Evolutionary conservation across 2,888 invertebrate species (phyloP), one percentile per base, ranked within the genome.

Genomic region (Xestia sexstrigata): DNA sequence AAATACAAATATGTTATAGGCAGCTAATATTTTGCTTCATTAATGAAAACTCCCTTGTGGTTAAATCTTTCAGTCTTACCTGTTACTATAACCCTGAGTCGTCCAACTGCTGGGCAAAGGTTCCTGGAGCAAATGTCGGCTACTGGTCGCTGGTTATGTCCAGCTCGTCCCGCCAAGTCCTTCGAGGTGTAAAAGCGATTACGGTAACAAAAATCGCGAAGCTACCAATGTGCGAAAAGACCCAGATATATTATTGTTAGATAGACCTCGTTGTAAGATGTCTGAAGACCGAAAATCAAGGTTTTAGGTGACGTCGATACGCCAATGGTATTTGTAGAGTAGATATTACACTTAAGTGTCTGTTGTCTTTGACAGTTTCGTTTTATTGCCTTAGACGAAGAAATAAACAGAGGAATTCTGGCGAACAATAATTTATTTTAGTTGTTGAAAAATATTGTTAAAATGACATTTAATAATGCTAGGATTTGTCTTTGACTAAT

Each of bases 321-420:
- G 23, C 9, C 72, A 62, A 69, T 72, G 68, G 76, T 83, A 72
- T 78, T 74, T 71, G 83, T 79, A 70, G 85, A 83, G 73, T 45
- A 73, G 76, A 78, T 78, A 71, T 81, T 76, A 60, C 35, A 62
- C 26, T 68, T 70, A 30, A 60, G 35, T 55, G 78, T 76, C 71
- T 74, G 60, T 69, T 65, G 58, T 66, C 68, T 67, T 39, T 66
- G 70, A 69, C 60, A 67, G 69, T 68, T 74, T 70, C 52, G 68
- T 70, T 82, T 78, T 85, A 74, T 81, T 83, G 70, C 35, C 68
- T 65, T 30, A 79, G 79, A 72, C 47, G 9, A 74, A 42, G 15
- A 39, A 73, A 49, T 68, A 26, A 20, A 73, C 68, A 71, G 47
- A 81, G 45, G 65, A 5, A 63, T 71, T 63, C 17, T 23, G 58